phyloP scores from a whole-genome alignment of 2,888 invertebrate species.

The Xestia c-nigrum region DNA sequence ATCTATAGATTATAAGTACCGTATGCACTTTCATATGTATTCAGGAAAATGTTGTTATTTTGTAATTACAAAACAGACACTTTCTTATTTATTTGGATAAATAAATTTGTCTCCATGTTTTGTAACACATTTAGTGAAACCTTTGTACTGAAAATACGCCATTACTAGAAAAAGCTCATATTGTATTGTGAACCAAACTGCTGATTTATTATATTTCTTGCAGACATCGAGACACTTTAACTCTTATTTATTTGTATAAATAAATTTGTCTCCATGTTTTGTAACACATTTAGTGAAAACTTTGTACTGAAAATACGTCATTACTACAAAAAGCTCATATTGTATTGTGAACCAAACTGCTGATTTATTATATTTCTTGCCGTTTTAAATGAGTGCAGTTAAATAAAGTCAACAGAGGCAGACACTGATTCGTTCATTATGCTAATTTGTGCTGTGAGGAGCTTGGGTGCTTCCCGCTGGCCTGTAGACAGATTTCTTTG shows the following conservation, averaged over 20 bases:
- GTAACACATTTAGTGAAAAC: constrained; percentile 6
- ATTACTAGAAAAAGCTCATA: constrained; percentile 4
- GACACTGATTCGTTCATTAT: constrained; percentile 56
- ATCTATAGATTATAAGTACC: no score
- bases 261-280: no score
- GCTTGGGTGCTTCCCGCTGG: constrained; percentile 50
- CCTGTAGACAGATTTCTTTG: constrained; percentile 53
- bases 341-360: constrained; percentile 4
- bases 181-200: constrained; percentile 4
- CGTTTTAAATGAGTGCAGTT: constrained; percentile 28
- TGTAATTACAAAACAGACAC: no score
- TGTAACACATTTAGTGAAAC: constrained; percentile 7
- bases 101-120: background rate
- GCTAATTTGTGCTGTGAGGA: constrained; percentile 50
- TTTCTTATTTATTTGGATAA: background rate
- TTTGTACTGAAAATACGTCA: constrained; percentile 6
- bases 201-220: background rate
- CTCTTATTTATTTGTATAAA: no score
- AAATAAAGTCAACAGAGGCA: constrained; percentile 31
- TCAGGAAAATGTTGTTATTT: no score
- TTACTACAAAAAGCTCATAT: constrained; percentile 4
- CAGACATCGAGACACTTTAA: no score
- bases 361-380: background rate
- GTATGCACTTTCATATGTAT: no score
- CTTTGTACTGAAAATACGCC: constrained; percentile 7